Percentiles rank a stretch among this genome's conserved stretches.
phyloP scores from a whole-genome alignment of 1,140 invertebrate species.

The Bombus cullumanus region DNA sequence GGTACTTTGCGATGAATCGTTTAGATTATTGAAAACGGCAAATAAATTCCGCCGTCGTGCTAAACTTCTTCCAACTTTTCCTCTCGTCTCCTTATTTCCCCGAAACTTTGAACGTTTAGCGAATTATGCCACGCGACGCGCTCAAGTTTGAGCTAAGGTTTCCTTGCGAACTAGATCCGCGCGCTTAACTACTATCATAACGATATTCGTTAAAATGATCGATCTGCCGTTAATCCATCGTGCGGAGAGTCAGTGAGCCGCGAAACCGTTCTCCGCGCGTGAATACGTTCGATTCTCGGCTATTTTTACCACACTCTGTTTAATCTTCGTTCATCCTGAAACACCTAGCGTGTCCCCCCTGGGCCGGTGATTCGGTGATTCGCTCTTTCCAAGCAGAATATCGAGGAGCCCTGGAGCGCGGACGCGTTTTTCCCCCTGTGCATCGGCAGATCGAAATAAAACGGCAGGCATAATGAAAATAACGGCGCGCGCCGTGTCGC shows the following conservation, averaged over 20 bases:
- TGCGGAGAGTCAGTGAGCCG: not conserved
- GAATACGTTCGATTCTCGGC: not conserved
- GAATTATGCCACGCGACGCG: not conserved
- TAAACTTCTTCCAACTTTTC: not conserved
- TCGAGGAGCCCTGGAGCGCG: not conserved
- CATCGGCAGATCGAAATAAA: constrained; percentile 38
- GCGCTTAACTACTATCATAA: not conserved
- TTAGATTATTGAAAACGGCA: too few relatives aligned
- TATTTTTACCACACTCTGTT: constrained; percentile 3
- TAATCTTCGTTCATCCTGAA: not conserved
- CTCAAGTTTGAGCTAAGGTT: not conserved
- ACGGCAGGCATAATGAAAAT: constrained; percentile 49
- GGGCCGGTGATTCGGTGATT: not conserved
- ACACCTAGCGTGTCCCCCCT: not conserved
- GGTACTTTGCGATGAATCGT: too few relatives aligned
- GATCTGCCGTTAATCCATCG: not conserved
- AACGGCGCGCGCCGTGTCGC: constrained; percentile 34
- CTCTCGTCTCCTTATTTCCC: not conserved
- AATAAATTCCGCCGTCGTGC: too few relatives aligned
- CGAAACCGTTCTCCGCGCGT: not conserved
- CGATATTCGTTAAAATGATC: not conserved
- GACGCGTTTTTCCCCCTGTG: not conserved
- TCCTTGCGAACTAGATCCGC: not conserved
- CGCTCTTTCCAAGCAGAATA: not conserved
- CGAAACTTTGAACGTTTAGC: not conserved